Conservation (phyloP, 2,797 vertebrate species). For the Sciurus carolinensis region DNA sequence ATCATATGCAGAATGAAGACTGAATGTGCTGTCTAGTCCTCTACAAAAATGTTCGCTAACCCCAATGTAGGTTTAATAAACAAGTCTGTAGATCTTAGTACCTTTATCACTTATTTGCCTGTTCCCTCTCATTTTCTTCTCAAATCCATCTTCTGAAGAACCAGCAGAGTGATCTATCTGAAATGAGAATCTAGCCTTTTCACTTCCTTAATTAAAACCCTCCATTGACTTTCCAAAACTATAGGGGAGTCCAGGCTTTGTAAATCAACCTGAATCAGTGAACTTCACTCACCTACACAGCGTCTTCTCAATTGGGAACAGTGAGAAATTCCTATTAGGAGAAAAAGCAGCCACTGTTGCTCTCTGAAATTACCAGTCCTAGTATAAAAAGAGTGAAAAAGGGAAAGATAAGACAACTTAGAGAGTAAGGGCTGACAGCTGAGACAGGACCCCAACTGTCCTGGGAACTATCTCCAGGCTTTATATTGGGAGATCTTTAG, state of each 20-base stretch:
- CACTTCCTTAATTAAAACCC: background rate
- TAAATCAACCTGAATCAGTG: background rate
- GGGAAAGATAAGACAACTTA: background rate
- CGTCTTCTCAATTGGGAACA: background rate
- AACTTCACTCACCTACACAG: background rate
- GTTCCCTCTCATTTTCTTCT: background rate
- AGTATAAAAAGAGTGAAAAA: background rate
- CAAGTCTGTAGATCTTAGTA: background rate
- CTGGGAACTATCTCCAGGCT: background rate
- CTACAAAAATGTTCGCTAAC: background rate
- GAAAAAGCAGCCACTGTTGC: background rate
- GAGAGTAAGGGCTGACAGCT: background rate
- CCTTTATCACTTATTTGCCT: background rate
- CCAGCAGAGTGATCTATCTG: background rate
- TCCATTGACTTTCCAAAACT: background rate
- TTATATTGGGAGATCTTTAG: background rate
- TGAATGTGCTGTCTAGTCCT: background rate
- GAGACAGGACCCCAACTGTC: background rate
- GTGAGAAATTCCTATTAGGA: background rate
- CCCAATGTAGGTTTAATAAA: background rate
- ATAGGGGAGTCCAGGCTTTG: background rate
- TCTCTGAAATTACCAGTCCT: background rate
- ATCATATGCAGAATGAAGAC: background rate
- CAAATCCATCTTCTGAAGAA: background rate
- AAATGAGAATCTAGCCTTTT: conserved; percentile 11